Evolutionary conservation across 2,797 vertebrate species (phyloP).

Genomic region (Danio kyathit): DNA sequence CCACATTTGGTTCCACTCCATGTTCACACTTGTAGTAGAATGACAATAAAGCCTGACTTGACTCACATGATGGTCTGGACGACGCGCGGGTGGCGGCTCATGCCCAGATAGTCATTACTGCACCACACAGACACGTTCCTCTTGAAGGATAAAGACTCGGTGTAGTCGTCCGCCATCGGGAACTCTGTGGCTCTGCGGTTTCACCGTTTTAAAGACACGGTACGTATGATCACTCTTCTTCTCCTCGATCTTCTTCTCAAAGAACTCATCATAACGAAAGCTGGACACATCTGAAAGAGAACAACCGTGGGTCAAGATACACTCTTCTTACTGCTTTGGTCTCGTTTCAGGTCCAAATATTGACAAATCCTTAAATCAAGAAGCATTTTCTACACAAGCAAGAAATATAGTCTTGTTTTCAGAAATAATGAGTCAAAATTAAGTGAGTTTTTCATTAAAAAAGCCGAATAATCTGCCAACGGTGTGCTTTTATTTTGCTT

Average conservation of each 20-base stretch:
- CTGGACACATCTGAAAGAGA: constrained; percentile 80
- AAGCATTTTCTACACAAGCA: too few relatives aligned
- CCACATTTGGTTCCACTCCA: too few relatives aligned
- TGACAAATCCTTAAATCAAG: too few relatives aligned
- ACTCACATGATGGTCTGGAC: constrained; percentile 87
- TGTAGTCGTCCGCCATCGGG: constrained; percentile 92
- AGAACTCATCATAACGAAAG: constrained; percentile 93
- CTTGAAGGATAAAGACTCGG: constrained; percentile 82
- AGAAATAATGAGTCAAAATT: too few relatives aligned
- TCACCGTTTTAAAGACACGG: constrained; percentile 93
- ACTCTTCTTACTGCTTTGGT: background rate
- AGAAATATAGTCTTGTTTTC: too few relatives aligned
- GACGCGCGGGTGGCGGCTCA: constrained; percentile 92
- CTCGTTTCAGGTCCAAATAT: background rate
- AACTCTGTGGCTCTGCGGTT: constrained; percentile 86
- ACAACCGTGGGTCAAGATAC: too few relatives aligned
- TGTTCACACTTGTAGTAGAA: too few relatives aligned
- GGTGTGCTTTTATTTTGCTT: too few relatives aligned
- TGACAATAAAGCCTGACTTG: too few relatives aligned
- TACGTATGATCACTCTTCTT: constrained; percentile 92
- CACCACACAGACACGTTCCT: constrained; percentile 94
- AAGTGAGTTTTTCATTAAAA: too few relatives aligned
- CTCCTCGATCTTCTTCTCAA: constrained; percentile 90
- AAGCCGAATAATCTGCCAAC: too few relatives aligned
- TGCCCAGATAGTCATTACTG: constrained; percentile 95